A percentile compares a stretch with the other conserved stretches of the same genome.
Conservation (phyloP, 2,113 vertebrate species). For the Myodes glareolus region DNA sequence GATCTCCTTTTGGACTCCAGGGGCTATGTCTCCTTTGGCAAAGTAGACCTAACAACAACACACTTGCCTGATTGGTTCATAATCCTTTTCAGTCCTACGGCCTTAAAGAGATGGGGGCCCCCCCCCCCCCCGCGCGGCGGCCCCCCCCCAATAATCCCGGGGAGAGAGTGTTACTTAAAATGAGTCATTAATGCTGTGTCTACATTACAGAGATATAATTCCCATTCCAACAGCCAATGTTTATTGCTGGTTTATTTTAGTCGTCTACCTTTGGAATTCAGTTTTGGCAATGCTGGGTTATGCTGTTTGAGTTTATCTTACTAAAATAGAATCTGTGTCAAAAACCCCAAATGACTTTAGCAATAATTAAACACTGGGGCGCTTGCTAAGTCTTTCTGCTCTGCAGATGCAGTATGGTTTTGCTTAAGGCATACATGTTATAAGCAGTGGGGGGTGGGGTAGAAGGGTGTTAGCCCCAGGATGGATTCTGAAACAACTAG, state of each 20-base stretch:
- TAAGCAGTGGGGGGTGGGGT: neutral
- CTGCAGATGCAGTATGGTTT: neutral
- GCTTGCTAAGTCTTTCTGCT: conserved; percentile 16
- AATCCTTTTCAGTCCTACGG: neutral
- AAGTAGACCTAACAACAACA: conserved; percentile 10
- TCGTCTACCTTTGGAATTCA: conserved; percentile 82
- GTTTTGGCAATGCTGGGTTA: conserved; percentile 63
- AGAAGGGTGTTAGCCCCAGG: neutral
- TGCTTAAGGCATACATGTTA: neutral
- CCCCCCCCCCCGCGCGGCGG: too few relatives aligned
- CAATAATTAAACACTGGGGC: conserved; percentile 65
- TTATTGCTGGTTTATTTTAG: conserved; percentile 80
- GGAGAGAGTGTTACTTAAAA: conserved; percentile 74
- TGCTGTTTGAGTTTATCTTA: conserved; percentile 72
- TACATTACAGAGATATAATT: conserved; percentile 71
- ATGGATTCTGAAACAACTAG: neutral
- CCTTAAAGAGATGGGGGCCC: conserved; percentile 17
- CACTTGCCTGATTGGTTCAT: neutral
- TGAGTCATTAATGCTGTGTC: conserved; percentile 80
- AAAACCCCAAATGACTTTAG: conserved; percentile 79
- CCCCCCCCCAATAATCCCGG: conserved; percentile 59
- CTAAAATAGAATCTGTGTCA: conserved; percentile 82
- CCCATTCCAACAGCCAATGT: conserved; percentile 74
- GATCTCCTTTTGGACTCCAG: neutral
- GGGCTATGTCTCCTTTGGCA: neutral